phyloP scores from a whole-genome alignment of 2,888 invertebrate genomes.

The Tipula helvola region DNA sequence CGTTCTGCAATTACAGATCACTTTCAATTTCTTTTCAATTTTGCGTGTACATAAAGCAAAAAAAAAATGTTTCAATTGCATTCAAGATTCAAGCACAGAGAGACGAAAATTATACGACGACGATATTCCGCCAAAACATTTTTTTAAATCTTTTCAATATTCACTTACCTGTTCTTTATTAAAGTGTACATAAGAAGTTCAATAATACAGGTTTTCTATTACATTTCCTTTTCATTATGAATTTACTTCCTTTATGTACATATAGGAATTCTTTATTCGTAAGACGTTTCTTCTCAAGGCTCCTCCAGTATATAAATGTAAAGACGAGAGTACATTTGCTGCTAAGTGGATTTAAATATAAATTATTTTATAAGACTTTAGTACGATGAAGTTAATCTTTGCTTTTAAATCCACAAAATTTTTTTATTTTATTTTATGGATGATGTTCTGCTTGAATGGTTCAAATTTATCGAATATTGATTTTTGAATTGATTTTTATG shows the following conservation, averaged over 20 bases:
- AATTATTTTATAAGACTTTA: background rate
- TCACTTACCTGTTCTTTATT: constrained; percentile 5
- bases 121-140: background rate
- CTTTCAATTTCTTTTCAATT: background rate
- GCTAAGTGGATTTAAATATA: background rate
- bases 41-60: background rate
- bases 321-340: background rate
- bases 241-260: background rate
- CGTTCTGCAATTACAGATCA: background rate
- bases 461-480: background rate
- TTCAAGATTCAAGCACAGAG: background rate
- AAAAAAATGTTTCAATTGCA: background rate
- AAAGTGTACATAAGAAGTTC: background rate
- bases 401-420: background rate
- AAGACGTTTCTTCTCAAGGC: background rate
- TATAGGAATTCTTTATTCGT: background rate
- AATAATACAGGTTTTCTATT: background rate
- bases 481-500: background rate
- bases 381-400: background rate
- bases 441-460: background rate
- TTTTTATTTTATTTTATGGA: background rate
- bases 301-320: background rate
- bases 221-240: constrained; percentile 6
- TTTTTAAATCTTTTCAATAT: background rate
- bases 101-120: background rate